Percentiles rank a stretch among this genome's conserved stretches.
These are phyloP conservation scores for Nesometra sesokonis DNA, from an alignment of 35 echinoderm and acorn worm genomes.

Conservation along the genomic window DNA sequence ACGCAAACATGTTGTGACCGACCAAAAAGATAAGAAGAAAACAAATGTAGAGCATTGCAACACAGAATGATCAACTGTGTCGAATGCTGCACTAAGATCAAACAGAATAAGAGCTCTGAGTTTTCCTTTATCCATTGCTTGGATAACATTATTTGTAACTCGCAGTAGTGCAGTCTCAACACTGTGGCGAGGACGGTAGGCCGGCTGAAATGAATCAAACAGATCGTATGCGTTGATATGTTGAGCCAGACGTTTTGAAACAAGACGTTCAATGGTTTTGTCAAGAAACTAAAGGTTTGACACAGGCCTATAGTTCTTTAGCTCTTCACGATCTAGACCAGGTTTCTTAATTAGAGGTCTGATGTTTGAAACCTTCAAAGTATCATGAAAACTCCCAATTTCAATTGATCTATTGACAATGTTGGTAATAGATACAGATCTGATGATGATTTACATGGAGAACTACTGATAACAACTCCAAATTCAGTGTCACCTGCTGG, in stretches of 20 bases:
- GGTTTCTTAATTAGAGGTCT: conserved; percentile 26
- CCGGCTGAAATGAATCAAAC: not conserved
- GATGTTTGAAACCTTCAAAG: conserved; percentile 28
- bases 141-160: not conserved
- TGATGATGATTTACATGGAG: too few relatives aligned
- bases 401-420: not conserved
- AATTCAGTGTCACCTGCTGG: too few relatives aligned
- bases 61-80: not conserved
- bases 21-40: not conserved
- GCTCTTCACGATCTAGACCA: conserved; percentile 13
- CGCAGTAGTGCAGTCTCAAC: not conserved
- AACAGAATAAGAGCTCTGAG: not conserved
- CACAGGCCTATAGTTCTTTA: conserved; percentile 45
- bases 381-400: conserved; percentile 10
- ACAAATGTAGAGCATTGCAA: not conserved
- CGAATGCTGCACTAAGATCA: conserved; percentile 1
- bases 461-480: too few relatives aligned
- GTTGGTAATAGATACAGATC: too few relatives aligned
- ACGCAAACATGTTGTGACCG: not conserved
- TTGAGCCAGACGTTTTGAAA: conserved; percentile 4
- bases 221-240: conserved; percentile 14
- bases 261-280: conserved; percentile 34
- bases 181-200: not conserved
- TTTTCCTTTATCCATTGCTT: not conserved
- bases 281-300: conserved; percentile 33